These are phyloP conservation scores for Hepsetus odoe DNA, from an alignment of 2,113 vertebrate genomes.

Conservation along the genomic window DNA sequence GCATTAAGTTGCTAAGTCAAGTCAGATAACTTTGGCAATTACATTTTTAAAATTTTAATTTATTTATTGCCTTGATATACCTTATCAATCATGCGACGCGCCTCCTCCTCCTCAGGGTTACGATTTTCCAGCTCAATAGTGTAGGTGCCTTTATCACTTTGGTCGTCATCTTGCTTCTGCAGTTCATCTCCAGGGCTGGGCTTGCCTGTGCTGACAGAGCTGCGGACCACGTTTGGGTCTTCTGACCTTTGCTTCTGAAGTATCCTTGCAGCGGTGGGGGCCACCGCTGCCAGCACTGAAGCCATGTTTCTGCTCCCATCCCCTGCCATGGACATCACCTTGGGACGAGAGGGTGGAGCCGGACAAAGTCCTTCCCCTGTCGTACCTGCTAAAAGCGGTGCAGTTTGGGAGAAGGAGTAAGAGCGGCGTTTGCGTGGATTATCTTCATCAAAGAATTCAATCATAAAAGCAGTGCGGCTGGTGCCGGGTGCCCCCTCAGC, in stretches of 20 bases:
- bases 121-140: conserved; percentile 95
- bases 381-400: conserved; percentile 69
- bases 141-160: conserved; percentile 95
- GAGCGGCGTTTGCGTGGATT: conserved; percentile 90
- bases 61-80: conserved; percentile 69
- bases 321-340: conserved; percentile 65
- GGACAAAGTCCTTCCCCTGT: conserved; percentile 83
- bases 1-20: too few relatives aligned
- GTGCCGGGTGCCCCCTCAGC: conserved; percentile 63
- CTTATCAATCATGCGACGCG: conserved; percentile 96
- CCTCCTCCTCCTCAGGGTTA: conserved; percentile 92
- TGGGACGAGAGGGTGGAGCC: conserved; percentile 80
- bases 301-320: conserved; percentile 78
- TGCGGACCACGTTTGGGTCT: conserved; percentile 84
- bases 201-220: conserved; percentile 72
- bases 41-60: too few relatives aligned
- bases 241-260: conserved; percentile 92
- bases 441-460: conserved; percentile 93
- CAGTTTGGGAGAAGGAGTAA: conserved; percentile 90
- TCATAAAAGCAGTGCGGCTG: conserved; percentile 90
- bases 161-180: conserved; percentile 83
- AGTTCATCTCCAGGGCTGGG: conserved; percentile 80
- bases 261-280: conserved; percentile 81
- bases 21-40: too few relatives aligned
- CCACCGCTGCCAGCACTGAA: conserved; percentile 78